phyloP scores from a whole-genome alignment of 2,113 vertebrate species.

The Connochaetes taurinus region DNA sequence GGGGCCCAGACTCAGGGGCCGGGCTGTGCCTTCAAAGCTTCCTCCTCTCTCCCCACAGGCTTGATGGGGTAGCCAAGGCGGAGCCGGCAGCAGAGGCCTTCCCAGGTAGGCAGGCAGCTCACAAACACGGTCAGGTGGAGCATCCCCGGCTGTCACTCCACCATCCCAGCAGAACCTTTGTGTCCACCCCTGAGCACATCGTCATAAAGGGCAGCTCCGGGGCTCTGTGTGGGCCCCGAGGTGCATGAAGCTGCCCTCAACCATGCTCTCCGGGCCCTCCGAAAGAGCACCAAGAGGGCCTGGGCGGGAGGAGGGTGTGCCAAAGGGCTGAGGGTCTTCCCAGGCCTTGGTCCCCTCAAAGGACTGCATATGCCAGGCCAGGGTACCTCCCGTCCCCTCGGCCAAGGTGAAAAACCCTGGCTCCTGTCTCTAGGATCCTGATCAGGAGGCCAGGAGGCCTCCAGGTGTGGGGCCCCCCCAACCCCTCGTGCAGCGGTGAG shows the following conservation, averaged over 20 bases:
- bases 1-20: neutral
- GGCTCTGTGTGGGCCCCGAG: neutral
- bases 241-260: fast-evolving
- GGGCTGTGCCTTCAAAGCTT: fast-evolving
- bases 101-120: conserved; percentile 19
- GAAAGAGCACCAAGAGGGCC: neutral
- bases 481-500: fast-evolving
- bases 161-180: fast-evolving
- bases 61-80: fast-evolving
- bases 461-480: fast-evolving
- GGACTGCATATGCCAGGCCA: fast-evolving
- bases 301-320: neutral
- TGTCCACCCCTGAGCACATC: too few species aligned
- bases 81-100: fast-evolving
- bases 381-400: neutral
- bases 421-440: neutral
- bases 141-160: neutral
- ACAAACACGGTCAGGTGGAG: neutral
- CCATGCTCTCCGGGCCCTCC: neutral
- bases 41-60: conserved; percentile 10
- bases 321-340: neutral
- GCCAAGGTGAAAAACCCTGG: neutral
- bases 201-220: neutral
- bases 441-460: neutral
- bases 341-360: neutral